Evolutionary conservation across 2,113 vertebrate species (phyloP).

Genomic region (human (Homo sapiens)): GRCh38 chr12:31698501-31699000

Average conservation of each 20-base stretch:
- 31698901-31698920: neutral
- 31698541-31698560: neutral
- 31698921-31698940: neutral
- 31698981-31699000: neutral
- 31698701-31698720: neutral
- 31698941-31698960: too few species aligned
- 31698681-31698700: neutral
- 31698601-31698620: neutral
- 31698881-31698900: neutral
- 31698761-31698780: neutral
- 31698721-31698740: conserved; percentile 23
- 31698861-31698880: neutral
- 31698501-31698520: neutral
- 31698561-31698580: neutral
- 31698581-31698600: neutral
- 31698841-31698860: neutral
- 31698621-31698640: neutral
- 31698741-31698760: neutral
- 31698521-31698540: neutral
- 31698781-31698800: neutral
- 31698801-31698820: neutral
- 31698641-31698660: neutral
- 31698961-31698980: neutral
- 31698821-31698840: neutral
- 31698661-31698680: conserved; percentile 10